A percentile compares a stretch with the other conserved stretches of the same genome.
Evolutionary conservation across 2,797 vertebrate genomes (phyloP).

Genomic region (Coregonus ussuriensis): DNA sequence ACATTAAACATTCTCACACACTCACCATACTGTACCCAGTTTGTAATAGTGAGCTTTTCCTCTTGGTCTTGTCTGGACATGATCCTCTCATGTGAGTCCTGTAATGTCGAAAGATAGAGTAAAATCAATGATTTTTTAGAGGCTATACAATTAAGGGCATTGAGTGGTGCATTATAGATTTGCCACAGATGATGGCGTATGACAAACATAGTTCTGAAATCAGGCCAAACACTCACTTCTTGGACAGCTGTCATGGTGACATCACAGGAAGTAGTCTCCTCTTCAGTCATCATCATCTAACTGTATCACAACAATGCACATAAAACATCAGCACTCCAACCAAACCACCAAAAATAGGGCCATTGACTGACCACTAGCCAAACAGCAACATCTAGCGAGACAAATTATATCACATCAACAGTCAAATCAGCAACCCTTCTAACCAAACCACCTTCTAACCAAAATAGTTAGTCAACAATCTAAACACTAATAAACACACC

Average conservation of each 20-base stretch:
- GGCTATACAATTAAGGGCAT: neutral
- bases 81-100: slow-evolving; percentile 57
- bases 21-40: slow-evolving; percentile 84
- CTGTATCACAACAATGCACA: neutral
- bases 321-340: slow-evolving; percentile 6
- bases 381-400: neutral
- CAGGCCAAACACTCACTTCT: slow-evolving; percentile 66
- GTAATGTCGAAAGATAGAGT: neutral
- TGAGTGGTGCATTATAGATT: neutral
- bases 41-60: slow-evolving; percentile 78
- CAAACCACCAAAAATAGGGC: neutral
- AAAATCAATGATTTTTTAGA: neutral
- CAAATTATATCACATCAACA: neutral
- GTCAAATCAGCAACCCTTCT: neutral
- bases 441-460: neutral
- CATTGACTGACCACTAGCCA: neutral
- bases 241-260: slow-evolving; percentile 68
- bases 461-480: slow-evolving; percentile 11
- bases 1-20: neutral
- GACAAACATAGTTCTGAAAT: neutral
- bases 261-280: slow-evolving; percentile 66
- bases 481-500: slow-evolving; percentile 6
- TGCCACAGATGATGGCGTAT: too few species aligned
- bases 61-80: slow-evolving; percentile 73
- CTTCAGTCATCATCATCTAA: slow-evolving; percentile 73